Percentiles rank a stretch among this genome's conserved stretches.
Conservation (phyloP, 1,140 invertebrate species). For the Orussus abietinus region DNA sequence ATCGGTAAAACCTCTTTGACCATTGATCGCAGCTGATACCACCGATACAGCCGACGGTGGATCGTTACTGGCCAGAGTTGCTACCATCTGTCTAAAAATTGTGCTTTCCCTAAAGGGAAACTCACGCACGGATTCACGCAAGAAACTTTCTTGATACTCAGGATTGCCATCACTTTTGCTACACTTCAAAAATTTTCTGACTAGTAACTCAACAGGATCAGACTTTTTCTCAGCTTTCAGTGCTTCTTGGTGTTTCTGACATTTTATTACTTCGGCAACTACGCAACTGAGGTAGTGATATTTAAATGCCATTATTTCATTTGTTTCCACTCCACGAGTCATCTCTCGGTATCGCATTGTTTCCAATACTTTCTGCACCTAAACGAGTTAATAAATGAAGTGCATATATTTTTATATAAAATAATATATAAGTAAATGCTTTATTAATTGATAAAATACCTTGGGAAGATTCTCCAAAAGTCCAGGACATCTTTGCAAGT, state of each 20-base stretch:
- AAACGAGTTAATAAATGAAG: constrained; percentile 7
- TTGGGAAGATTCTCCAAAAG: constrained; percentile 72
- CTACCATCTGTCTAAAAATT: constrained; percentile 80
- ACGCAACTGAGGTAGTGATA: constrained; percentile 82
- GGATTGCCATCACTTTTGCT: constrained; percentile 70
- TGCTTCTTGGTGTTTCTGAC: constrained; percentile 59
- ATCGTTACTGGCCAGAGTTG: constrained; percentile 67
- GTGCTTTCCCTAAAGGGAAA: constrained; percentile 85
- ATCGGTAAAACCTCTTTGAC: constrained; percentile 72
- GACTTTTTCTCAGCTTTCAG: constrained; percentile 55
- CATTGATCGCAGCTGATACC: constrained; percentile 84
- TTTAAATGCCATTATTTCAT: constrained; percentile 92
- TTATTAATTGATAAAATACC: constrained; percentile 49
- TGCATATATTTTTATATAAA: constrained; percentile 2
- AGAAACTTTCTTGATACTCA: constrained; percentile 75
- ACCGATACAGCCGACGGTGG: constrained; percentile 67
- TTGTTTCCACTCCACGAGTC: constrained; percentile 75
- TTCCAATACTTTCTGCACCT: constrained; percentile 72
- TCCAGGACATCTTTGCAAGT: constrained; percentile 67
- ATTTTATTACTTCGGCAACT: constrained; percentile 67
- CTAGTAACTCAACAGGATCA: constrained; percentile 68
- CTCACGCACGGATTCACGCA: constrained; percentile 79
- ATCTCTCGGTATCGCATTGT: constrained; percentile 85
- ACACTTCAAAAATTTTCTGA: constrained; percentile 73
- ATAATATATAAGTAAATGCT: not conserved